Evolutionary conservation across 1,140 invertebrate genomes (phyloP), one percentile per base, ranked within the genome.

Genomic region (Scaptomyza pallida): DNA sequence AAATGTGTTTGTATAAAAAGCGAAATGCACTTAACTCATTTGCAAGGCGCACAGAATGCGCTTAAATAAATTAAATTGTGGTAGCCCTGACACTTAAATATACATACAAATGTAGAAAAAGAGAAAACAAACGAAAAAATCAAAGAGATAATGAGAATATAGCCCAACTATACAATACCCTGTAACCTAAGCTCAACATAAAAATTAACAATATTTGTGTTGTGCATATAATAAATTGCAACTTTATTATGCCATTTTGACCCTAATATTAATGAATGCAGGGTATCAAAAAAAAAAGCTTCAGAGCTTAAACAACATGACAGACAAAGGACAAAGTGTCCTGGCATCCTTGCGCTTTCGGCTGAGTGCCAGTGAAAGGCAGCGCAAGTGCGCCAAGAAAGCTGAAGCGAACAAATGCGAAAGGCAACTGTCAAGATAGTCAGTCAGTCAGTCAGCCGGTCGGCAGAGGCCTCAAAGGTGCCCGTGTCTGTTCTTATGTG

Each of bases 1-100:
- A n/a, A n/a, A n/a, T n/a, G n/a, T 48, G 12, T 10, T 48, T 61
- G 56, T 72, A 56, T 52, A 60, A 77, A 64, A 59, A 48, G 16
- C 43, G 55, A 78, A 86, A 69, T 78, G 74, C 70, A 88, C 82
- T 86, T 88, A 78, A 81, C 74, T 81, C 71, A 88, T 78, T 86
- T 88, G 72, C 73, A 65, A 55, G 48, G 52, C 47, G 48, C 41
- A 40, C 52, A 61, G 73, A 73, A 85, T 67, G 56, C 61, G 82
- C 82, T 86, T 81, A 86, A 86, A 86, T 81, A 86, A 88, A 86
- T 86, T 86, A 86, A 86, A 86, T 78, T 78, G 82, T 64, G 77
- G 77, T 72, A 78, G 63, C 75, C 82, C 78, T 81, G 82, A 78
- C 75, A 72, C 74, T 78, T 78, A 77, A 83, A 78, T 62, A 51